Percentiles rank a stretch among this genome's conserved stretches.
phyloP scores from a whole-genome alignment of 2,797 vertebrate species.

The Platyrinchus mystaceus region DNA sequence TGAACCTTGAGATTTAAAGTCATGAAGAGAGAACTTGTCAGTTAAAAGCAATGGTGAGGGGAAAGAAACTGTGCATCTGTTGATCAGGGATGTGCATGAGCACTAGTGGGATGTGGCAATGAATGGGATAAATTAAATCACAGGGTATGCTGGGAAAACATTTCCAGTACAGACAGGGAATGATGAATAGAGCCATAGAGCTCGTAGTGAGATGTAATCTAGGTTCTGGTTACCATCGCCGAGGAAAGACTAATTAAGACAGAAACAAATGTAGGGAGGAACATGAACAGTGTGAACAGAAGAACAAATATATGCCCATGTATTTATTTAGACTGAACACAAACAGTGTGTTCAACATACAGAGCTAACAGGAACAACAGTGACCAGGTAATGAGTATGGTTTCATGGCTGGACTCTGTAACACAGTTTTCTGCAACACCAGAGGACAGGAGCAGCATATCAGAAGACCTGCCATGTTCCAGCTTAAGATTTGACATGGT shows the following conservation, averaged over 20 bases:
- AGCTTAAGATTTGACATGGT: neutral
- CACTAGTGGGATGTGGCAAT: neutral
- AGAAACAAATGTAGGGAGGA: neutral
- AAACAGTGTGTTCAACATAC: fast-evolving
- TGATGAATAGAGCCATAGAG: neutral
- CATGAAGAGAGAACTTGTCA: neutral
- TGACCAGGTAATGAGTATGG: neutral
- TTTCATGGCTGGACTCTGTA: neutral
- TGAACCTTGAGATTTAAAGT: neutral
- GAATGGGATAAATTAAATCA: neutral
- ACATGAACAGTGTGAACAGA: neutral
- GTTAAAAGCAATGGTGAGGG: neutral
- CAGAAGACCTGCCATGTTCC: neutral
- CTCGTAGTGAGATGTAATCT: neutral
- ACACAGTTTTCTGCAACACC: neutral
- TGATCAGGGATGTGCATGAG: neutral
- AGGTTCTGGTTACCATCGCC: neutral
- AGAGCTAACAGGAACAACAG: neutral
- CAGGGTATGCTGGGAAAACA: neutral
- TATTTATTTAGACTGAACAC: neutral
- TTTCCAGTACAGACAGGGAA: neutral
- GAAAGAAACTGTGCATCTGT: neutral
- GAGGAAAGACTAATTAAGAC: neutral
- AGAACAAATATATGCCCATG: neutral
- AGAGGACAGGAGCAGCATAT: neutral